Conservation (phyloP, 2,888 invertebrate genomes). For the Drosophila testacea region DNA sequence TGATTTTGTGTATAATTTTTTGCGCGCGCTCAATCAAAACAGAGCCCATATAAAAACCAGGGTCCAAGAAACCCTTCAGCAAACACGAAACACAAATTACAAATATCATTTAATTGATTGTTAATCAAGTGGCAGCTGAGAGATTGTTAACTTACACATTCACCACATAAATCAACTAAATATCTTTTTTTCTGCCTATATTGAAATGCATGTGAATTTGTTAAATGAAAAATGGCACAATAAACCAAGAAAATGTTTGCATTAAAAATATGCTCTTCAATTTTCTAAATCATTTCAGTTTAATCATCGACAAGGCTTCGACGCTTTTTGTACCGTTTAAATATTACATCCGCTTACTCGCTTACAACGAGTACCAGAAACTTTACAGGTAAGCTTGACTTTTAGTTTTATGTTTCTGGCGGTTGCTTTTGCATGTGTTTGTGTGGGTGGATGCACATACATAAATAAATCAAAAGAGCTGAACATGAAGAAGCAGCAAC, state of each 20-base stretch:
- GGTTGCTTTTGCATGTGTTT: not conserved
- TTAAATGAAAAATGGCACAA: slow-evolving; percentile 20
- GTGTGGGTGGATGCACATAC: slow-evolving; percentile 39
- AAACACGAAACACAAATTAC: slow-evolving; percentile 5
- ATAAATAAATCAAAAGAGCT: slow-evolving; percentile 61
- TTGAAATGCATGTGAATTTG: slow-evolving; percentile 14
- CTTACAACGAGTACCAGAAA: slow-evolving; percentile 65
- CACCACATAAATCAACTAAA: slow-evolving; percentile 2
- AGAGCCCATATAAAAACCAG: slow-evolving; percentile 47
- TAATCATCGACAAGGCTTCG: slow-evolving; percentile 41
- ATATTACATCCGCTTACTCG: slow-evolving; percentile 69
- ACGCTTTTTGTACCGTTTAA: slow-evolving; percentile 48
- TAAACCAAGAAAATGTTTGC: not conserved
- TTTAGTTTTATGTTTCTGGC: slow-evolving; percentile 46
- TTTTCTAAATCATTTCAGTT: slow-evolving; percentile 57
- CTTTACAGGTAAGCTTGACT: slow-evolving; percentile 72
- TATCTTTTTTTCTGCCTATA: not conserved
- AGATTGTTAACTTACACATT: slow-evolving; percentile 3
- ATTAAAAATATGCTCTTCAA: slow-evolving; percentile 37
- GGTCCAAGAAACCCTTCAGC: slow-evolving; percentile 7
- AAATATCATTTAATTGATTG: slow-evolving; percentile 17
- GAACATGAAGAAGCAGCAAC: slow-evolving; percentile 28
- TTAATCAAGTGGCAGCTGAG: slow-evolving; percentile 12
- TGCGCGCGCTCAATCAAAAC: slow-evolving; percentile 80
- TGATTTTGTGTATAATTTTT: slow-evolving; percentile 79